These are phyloP conservation scores for Anastrepha ludens DNA, from an alignment of 1,140 invertebrate genomes.

Conservation along the genomic window DNA sequence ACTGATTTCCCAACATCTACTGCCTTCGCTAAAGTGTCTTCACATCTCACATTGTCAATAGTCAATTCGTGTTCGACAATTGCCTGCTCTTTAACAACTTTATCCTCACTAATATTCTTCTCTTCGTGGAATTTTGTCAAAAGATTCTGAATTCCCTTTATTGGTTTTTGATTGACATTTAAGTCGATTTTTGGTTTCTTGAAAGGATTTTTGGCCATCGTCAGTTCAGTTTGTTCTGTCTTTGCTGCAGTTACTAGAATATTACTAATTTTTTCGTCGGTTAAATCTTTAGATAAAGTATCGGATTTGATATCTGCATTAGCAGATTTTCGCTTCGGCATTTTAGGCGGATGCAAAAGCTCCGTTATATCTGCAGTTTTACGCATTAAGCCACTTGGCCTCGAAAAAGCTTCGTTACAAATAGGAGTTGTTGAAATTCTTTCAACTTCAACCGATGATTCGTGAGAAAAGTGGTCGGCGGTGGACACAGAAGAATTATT, in stretches of 20 bases:
- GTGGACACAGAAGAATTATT: not conserved
- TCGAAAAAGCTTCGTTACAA: not conserved
- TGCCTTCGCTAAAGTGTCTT: not conserved
- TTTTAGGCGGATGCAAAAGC: constrained; percentile 20
- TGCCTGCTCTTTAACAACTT: not conserved
- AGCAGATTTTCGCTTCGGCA: not conserved
- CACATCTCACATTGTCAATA: not conserved
- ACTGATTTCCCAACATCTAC: not conserved
- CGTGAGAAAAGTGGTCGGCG: not conserved
- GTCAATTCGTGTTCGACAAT: not conserved
- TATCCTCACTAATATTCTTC: not conserved
- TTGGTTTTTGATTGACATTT: not conserved
- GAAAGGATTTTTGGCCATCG: not conserved
- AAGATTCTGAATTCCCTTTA: constrained; percentile 16
- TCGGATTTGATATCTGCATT: not conserved
- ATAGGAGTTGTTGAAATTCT: not conserved
- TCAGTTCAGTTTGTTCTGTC: not conserved
- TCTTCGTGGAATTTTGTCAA: constrained; percentile 11
- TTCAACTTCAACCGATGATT: not conserved
- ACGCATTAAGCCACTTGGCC: not conserved
- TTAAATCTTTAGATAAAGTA: not conserved
- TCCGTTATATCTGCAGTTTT: not conserved
- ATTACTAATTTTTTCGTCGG: not conserved
- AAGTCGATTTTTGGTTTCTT: not conserved
- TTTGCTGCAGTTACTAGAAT: not conserved